Evolutionary conservation across 2,888 invertebrate species (phyloP).

Genomic region (Zonitis immaculata): DNA sequence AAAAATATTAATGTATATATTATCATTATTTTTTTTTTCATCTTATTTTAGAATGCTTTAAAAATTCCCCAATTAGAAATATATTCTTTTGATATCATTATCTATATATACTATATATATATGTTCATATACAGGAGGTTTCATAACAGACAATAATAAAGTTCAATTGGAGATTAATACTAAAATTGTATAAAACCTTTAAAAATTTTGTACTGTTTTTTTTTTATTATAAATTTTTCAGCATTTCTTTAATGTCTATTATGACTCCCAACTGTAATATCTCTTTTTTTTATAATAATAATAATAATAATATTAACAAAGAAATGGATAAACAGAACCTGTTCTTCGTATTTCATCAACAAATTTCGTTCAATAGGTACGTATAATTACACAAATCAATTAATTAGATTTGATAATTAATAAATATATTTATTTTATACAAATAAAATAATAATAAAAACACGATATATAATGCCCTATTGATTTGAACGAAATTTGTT

Average conservation of each 20-base stretch:
- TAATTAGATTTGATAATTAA: neutral
- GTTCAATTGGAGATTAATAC: conserved; percentile 13
- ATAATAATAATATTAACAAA: conserved; percentile 14
- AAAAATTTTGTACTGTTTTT: conserved; percentile 23
- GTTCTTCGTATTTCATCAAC: conserved; percentile 1
- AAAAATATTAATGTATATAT: neutral
- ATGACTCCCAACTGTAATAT: conserved; percentile 22
- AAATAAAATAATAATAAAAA: neutral
- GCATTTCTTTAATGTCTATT: conserved; percentile 19
- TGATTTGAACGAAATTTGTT: conserved; percentile 14
- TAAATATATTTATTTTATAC: neutral
- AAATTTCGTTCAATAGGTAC: conserved; percentile 8
- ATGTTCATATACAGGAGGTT: conserved; percentile 22
- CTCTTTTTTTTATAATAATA: no score
- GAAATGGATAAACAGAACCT: conserved; percentile 5
- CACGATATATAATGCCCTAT: neutral
- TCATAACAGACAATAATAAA: conserved; percentile 23
- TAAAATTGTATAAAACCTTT: conserved; percentile 22
- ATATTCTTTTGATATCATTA: conserved; percentile 23
- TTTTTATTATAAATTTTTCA: conserved; percentile 6
- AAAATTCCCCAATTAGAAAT: conserved; percentile 30
- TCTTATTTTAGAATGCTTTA: conserved; percentile 6
- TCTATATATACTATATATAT: conserved; percentile 10
- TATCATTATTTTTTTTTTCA: neutral
- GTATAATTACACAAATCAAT: neutral